These are phyloP conservation scores for Melieria omissa DNA, from an alignment of 2,888 invertebrate genomes.

Conservation along the genomic window DNA sequence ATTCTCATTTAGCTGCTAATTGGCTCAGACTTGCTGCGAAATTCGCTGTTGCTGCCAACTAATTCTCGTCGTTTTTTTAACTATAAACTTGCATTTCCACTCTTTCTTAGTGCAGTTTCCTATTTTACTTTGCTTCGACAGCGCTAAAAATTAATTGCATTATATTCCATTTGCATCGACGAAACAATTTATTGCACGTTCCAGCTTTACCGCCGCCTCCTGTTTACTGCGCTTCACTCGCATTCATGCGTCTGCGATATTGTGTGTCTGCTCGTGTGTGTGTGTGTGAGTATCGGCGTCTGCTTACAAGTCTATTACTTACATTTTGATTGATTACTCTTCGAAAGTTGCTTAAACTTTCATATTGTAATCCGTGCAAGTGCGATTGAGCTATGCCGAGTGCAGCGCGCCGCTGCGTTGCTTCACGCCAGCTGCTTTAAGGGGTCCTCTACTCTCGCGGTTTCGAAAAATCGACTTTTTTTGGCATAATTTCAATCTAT, in stretches of 20 bases:
- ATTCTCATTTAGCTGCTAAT: background rate
- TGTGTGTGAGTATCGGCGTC: background rate
- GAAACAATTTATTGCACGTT: slow-evolving; percentile 3
- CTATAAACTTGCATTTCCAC: background rate
- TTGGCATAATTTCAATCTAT: no score
- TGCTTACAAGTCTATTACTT: background rate
- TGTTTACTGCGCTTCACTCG: background rate
- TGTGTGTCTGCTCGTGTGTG: no score
- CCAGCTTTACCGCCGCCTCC: background rate
- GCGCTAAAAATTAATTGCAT: background rate
- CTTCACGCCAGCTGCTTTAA: no score
- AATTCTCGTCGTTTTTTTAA: background rate
- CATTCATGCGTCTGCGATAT: background rate
- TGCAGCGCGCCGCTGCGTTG: no score
- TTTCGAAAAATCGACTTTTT: no score
- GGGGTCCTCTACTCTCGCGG: no score
- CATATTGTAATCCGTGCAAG: no score
- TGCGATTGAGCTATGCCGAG: no score
- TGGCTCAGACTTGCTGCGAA: no score
- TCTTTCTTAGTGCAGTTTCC: background rate
- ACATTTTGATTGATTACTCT: background rate
- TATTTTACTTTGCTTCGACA: background rate
- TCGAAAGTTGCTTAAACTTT: background rate
- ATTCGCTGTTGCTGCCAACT: background rate
- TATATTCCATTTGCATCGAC: background rate